Base-by-base conservation (phyloP, 2,888 invertebrate species). In the Spatulosminthurus flaviceps region DNA sequence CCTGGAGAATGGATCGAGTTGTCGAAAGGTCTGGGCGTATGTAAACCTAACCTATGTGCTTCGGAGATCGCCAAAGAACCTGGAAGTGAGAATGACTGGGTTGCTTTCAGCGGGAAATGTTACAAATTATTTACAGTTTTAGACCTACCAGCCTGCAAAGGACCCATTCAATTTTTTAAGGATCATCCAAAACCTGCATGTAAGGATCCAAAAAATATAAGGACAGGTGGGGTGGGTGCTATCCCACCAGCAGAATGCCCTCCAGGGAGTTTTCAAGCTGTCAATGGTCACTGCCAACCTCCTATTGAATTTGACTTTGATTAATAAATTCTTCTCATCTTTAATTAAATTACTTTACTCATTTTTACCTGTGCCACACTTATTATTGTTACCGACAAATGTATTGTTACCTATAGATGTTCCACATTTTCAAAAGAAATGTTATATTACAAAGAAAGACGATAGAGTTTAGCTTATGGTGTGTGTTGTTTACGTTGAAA, bases 201-300 rank as follows among this genome's bases (percentile, higher is more conserved):
- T 61, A 26, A 1, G 7, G 19, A 60, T 24, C 71, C 71, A 24
- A 13, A 0, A n/a, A 28, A 7, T 11, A 60, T 71, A 4, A 21
- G 16, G 5, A 61, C 61, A 13, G 41, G 78, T 4, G 71, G 78
- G 2, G 78, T 78, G 26, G 78, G 78, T 0, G 70, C 78, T 7
- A 61, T 70, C 19, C 71, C 78, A 1, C 22, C 60, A 0, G 71
- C 64, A 21, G 61, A 51, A 9, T 78, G 78, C 41, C 71, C 71
- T 26, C 34, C 60, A 13, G 78, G 78, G 0, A 70, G 51, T n/a
- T 70, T 34, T 29, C 78, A 78, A 61, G 78, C 78, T 1, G 60
- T 71, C 24, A 78, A 78, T 41, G 78, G 78, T 4, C 22, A 29
- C 19, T 78, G 78, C 60, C 67, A 69, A 69, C 67, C 77, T 24